Evolutionary conservation across 92 coral and sea anemone species (phyloP), one percentile per base, ranked within the genome.

Genomic region (Epizoanthus rinbou): DNA sequence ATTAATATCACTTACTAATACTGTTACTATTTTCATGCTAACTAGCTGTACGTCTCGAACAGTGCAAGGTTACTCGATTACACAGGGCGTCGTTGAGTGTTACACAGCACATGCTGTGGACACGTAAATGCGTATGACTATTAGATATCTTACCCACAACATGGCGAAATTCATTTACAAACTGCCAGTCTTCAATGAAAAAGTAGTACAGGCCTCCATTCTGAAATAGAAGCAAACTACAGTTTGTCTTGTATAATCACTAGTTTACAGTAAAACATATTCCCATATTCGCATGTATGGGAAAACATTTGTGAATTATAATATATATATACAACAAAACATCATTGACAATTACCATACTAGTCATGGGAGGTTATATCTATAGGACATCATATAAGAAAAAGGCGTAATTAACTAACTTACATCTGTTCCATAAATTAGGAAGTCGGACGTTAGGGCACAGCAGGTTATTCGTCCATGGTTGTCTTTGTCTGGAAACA

Each of bases 141-240:
- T 17, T 22, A 47, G 53, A 8, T 11, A 37, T 62, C 98, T 73
- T 64, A 97, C 99, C 99, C 33, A 97, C 98, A 66, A 97, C 98
- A 57, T 97, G 99, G 80, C 99, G 88, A 64, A 97, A 97, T 80
- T 97, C 99, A 80, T 97, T 97, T 19, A 97, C 99, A 86, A 94
- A 97, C 87, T 94, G 94, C 99, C 99, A 97, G 86, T 97, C 99
- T 81, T 97, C 99, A 69, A 94, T 85, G 60, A 90, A 88, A 87
- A 97, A 97, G 82, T 97, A 97, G 75, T 88, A 88, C 39, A 97
- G 95, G 59, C 91, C 87, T 86, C 99, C 99, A 90, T 91, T 94
- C 99, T 97, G 76, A 37, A 89, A 83, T 10, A 54, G 45, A 31
- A 71, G 9, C 22, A 75, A 14, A 67, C 71, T 5, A 11, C 8